phyloP scores from a whole-genome alignment of 2,113 vertebrate species.

The Oreochromis aureus region DNA sequence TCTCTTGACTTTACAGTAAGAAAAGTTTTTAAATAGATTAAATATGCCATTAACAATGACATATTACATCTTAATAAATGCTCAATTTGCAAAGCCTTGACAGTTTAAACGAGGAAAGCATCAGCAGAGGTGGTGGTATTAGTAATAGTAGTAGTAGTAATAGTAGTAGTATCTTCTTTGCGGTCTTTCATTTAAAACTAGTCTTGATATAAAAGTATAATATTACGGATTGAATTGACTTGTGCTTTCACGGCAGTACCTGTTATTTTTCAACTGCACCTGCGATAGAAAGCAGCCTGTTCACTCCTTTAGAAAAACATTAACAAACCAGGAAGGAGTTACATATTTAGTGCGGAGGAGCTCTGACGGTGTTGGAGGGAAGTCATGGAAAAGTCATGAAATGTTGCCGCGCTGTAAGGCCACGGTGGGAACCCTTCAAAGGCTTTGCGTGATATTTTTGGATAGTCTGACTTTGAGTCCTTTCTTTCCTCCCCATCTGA shows the following conservation, averaged over 20 bases:
- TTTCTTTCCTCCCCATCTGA: slow-evolving; percentile 9
- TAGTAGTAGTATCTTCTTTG: background rate
- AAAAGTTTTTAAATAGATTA: background rate
- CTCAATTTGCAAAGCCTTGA: background rate
- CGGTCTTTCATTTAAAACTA: background rate
- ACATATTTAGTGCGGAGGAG: background rate
- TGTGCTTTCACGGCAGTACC: background rate
- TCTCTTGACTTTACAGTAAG: background rate
- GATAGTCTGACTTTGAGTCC: slow-evolving; percentile 27
- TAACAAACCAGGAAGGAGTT: slow-evolving; percentile 34
- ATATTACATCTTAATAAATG: background rate
- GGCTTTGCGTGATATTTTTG: slow-evolving; percentile 11
- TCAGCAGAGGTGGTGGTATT: background rate
- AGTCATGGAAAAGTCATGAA: slow-evolving; percentile 44
- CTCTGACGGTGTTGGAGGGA: background rate
- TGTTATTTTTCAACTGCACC: slow-evolving; percentile 2
- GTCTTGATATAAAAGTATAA: background rate
- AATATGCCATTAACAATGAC: background rate
- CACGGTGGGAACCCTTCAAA: slow-evolving; percentile 19
- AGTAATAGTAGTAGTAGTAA: background rate
- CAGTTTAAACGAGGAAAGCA: background rate
- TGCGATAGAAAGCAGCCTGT: background rate
- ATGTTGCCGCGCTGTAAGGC: background rate
- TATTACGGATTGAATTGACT: background rate
- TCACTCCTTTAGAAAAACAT: slow-evolving; percentile 30